Base-by-base conservation (phyloP, 2,113 vertebrate genomes). In the Actinemys pallida region DNA sequence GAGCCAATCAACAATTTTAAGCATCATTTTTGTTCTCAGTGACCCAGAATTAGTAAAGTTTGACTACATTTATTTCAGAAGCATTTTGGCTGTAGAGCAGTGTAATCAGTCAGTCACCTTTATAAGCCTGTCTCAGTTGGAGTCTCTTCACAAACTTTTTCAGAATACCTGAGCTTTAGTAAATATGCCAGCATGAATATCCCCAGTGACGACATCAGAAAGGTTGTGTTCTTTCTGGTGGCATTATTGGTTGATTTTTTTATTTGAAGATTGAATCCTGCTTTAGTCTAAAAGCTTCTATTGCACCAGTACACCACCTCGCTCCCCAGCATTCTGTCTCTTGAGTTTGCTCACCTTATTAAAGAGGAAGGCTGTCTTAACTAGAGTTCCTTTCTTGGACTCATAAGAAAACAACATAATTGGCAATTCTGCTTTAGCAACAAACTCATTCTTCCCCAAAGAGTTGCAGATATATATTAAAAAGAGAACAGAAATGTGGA, bases 221-320 rank as follows among this genome's bases (percentile, higher is more conserved):
- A 8, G 49, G 35, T 65, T 82, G 69, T 83, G 11, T 52, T 90
- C 47, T 49, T 87, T 93, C 54, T 69, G 59, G 81, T n/a, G 72
- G 14, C 92, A 57, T 57, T 90, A 72, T 56, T 90, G 29, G 65
- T 93, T 93, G 47, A 87, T 72, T 88, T 92, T 92, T 25, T 78
- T 81, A 57, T 89, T 93, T 90, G 81, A 95, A 90, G 72, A 84
- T 45, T 88, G 72, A 90, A n/a, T 90, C 31, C 35, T 87, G 17
- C 47, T 49, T 86, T 83, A 57, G 86, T 88, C 25, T 81, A 90
- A 88, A 94, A 86, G 11, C 7, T 56, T 83, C 72, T 84, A 22
- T 86, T 92, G 10, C 9, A 94, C 89, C 20, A 94, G 84, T 83
- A 39, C 14, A 94, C 87, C 35, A 76, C 24, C 16, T n/a, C 6